phyloP scores from a whole-genome alignment of 2,888 invertebrate genomes.

The Drosophila trichaetosa region DNA sequence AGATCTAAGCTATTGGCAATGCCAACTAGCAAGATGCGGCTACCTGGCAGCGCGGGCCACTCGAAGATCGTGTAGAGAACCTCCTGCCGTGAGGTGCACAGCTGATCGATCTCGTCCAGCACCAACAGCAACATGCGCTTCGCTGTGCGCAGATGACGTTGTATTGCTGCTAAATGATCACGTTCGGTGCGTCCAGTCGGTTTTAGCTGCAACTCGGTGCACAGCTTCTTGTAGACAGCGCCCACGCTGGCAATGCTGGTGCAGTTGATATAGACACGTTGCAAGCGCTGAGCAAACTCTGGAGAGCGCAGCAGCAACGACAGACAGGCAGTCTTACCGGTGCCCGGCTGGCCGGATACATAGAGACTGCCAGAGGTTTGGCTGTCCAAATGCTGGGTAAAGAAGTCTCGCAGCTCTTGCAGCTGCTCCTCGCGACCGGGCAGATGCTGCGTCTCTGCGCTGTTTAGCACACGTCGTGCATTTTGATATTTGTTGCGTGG shows the following conservation, averaged over 20 bases:
- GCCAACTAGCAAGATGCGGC: constrained; percentile 93
- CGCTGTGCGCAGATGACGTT: constrained; percentile 88
- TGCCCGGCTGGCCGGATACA: constrained; percentile 98
- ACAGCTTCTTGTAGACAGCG: constrained; percentile 92
- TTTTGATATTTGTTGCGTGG: constrained; percentile 83
- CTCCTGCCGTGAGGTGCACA: constrained; percentile 92
- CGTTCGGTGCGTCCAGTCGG: constrained; percentile 87
- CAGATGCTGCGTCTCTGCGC: constrained; percentile 85
- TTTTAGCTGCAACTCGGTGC: constrained; percentile 89
- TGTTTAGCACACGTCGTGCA: constrained; percentile 83
- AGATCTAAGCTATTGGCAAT: constrained; percentile 98
- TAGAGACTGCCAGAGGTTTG: constrained; percentile 93
- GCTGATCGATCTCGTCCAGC: constrained; percentile 97
- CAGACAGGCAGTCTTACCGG: constrained; percentile 96
- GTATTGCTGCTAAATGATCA: constrained; percentile 88
- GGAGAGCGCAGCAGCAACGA: constrained; percentile 89
- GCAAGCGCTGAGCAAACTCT: constrained; percentile 86
- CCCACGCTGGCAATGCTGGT: constrained; percentile 94
- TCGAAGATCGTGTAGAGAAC: constrained; percentile 97
- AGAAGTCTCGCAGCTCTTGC: constrained; percentile 88
- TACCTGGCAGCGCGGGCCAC: constrained; percentile 91
- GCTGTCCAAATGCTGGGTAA: constrained; percentile 88
- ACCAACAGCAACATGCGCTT: constrained; percentile 92
- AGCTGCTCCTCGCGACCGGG: constrained; percentile 94
- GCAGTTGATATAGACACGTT: constrained; percentile 91